These are phyloP conservation scores for Chlorodrepanis virens DNA, from an alignment of 2,113 vertebrate species.

Conservation along the genomic window DNA sequence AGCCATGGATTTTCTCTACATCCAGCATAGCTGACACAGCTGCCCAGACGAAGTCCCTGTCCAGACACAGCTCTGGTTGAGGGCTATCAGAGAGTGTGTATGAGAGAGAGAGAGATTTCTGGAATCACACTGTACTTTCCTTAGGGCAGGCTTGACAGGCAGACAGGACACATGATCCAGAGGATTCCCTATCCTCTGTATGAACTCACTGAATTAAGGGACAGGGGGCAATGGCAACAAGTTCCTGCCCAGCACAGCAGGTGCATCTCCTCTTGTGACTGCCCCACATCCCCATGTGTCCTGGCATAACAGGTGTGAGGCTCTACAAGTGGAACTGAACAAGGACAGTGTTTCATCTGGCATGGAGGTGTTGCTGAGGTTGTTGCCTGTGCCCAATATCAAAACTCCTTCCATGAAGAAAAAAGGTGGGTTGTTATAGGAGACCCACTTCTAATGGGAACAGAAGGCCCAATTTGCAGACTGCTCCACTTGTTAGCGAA, in stretches of 20 bases:
- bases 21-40: fast-evolving
- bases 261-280: fast-evolving
- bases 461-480: too few species aligned
- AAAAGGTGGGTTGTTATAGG: background rate
- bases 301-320: background rate
- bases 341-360: background rate
- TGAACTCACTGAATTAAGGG: background rate
- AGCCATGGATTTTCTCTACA: background rate
- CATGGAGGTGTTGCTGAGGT: background rate
- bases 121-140: background rate
- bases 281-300: fast-evolving
- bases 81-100: background rate
- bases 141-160: background rate
- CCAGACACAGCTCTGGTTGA: background rate
- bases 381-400: background rate
- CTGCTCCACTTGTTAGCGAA: background rate
- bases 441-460: background rate
- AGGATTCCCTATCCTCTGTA: background rate
- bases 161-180: background rate
- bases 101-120: background rate
- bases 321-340: background rate
- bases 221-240: background rate
- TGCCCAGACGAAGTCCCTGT: background rate
- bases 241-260: background rate
- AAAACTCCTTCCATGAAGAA: background rate